Conservation (phyloP, 2,113 vertebrate genomes). For the Xenopus tropicalis region UCB_Xtro_10.0 CM004444.2:63344001-63344500, state of each 20-base stretch:
- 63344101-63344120: too few relatives aligned
- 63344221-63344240: too few relatives aligned
- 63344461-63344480: neutral
- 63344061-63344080: too few relatives aligned
- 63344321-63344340: conserved; percentile 84
- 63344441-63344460: neutral
- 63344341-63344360: conserved; percentile 81
- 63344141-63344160: too few relatives aligned
- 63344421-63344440: conserved; percentile 89
- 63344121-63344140: too few relatives aligned
- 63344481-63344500: too few relatives aligned
- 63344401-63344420: conserved; percentile 79
- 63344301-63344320: conserved; percentile 89
- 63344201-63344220: neutral
- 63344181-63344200: neutral
- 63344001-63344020: too few relatives aligned
- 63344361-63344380: conserved; percentile 89
- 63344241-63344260: conserved; percentile 80
- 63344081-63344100: too few relatives aligned
- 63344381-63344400: conserved; percentile 85
- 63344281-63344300: conserved; percentile 93
- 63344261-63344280: conserved; percentile 92
- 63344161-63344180: too few relatives aligned
- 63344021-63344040: too few relatives aligned
- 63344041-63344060: too few relatives aligned